phyloP scores from a whole-genome alignment of 2,888 invertebrate genomes.

The Argyresthia albistria region DNA sequence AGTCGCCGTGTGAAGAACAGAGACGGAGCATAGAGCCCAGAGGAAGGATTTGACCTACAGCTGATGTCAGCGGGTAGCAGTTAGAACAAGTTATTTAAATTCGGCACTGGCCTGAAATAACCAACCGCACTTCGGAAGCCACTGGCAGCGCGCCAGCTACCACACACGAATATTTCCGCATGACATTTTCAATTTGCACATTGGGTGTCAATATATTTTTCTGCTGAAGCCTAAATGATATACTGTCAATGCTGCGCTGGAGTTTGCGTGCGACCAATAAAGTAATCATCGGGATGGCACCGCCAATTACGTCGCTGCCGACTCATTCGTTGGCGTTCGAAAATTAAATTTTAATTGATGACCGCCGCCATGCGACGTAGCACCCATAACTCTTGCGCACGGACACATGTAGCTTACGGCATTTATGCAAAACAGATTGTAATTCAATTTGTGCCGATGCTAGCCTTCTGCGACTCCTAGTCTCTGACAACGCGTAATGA shows the following conservation, averaged over 20 bases:
- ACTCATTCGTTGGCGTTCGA: slow-evolving; percentile 50
- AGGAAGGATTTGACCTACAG: slow-evolving; percentile 37
- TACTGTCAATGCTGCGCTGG: slow-evolving; percentile 14
- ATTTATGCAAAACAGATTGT: slow-evolving; percentile 58
- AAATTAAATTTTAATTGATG: slow-evolving; percentile 67
- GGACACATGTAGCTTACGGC: slow-evolving; percentile 26
- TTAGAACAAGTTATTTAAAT: slow-evolving; percentile 65
- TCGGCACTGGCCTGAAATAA: background rate
- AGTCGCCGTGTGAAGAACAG: background rate
- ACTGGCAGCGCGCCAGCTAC: slow-evolving; percentile 1
- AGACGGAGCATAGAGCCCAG: slow-evolving; percentile 20
- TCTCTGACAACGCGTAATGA: slow-evolving; percentile 2
- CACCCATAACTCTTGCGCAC: slow-evolving; percentile 27
- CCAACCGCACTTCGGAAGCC: background rate
- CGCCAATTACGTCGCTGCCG: slow-evolving; percentile 52
- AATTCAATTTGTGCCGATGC: slow-evolving; percentile 49
- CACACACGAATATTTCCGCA: background rate
- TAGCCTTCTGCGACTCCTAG: slow-evolving; percentile 22
- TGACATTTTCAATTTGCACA: background rate
- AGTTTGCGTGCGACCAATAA: slow-evolving; percentile 54
- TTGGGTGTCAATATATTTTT: slow-evolving; percentile 2
- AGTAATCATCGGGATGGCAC: slow-evolving; percentile 54
- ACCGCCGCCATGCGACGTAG: slow-evolving; percentile 17
- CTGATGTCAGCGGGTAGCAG: slow-evolving; percentile 53
- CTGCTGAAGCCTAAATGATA: slow-evolving; percentile 17